Conservation (phyloP, 2,797 vertebrate species). For the Lithobates sylvaticus region DNA sequence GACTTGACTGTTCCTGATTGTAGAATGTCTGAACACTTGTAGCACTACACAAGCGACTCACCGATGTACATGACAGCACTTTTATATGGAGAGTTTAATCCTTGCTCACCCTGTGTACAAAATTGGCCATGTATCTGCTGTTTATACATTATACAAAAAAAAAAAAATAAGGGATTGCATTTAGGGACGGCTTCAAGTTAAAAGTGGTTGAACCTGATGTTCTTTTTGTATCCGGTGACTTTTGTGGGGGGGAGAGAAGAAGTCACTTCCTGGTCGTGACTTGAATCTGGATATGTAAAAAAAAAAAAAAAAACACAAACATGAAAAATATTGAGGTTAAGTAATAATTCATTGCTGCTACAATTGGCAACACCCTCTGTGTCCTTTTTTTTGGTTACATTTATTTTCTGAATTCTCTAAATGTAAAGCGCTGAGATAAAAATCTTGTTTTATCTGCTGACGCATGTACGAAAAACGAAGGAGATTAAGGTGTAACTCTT, state of each 20-base stretch:
- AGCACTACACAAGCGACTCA: conserved; percentile 95
- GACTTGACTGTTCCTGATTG: conserved; percentile 90
- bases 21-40: conserved; percentile 98
- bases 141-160: conserved; percentile 72
- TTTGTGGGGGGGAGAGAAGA: conserved; percentile 69
- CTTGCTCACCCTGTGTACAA: conserved; percentile 98
- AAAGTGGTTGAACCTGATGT: conserved; percentile 76
- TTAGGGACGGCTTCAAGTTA: conserved; percentile 77
- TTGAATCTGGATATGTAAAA: conserved; percentile 83
- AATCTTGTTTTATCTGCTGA: conserved; percentile 78
- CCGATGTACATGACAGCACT: conserved; percentile 99
- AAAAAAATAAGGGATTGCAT: conserved; percentile 69
- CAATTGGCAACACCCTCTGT: conserved; percentile 83
- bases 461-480: conserved; percentile 85
- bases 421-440: conserved; percentile 87
- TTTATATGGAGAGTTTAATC: conserved; percentile 98
- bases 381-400: conserved; percentile 71
- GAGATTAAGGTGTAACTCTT: conserved; percentile 84
- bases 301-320: conserved; percentile 6
- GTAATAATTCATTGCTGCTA: conserved; percentile 88
- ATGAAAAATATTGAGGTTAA: conserved; percentile 69
- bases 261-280: conserved; percentile 82
- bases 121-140: conserved; percentile 92
- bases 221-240: conserved; percentile 81
- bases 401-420: conserved; percentile 84